Evolutionary conservation across 53 echinoderm and acorn worm species (phyloP).

Genomic region (Echinometra lucunter): DNA sequence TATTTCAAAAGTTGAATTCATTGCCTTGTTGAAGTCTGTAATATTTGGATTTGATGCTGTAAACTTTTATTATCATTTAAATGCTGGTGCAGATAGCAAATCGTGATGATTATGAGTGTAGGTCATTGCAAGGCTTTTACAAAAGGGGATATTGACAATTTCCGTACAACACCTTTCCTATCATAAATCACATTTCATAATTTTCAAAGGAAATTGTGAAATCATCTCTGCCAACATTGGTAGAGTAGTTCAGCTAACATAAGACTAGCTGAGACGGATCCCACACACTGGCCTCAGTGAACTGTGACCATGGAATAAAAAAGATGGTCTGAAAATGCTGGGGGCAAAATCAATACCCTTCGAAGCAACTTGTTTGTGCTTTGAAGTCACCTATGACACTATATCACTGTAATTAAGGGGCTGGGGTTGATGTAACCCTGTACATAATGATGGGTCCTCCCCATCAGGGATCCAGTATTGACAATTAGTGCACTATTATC

Average conservation of each 20-base stretch:
- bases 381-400: background rate
- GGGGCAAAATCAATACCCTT: constrained; percentile 50
- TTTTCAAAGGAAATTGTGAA: constrained; percentile 3
- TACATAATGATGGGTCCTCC: constrained; percentile 23
- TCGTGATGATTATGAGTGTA: background rate
- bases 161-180: background rate
- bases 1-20: background rate
- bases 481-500: background rate
- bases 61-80: no score
- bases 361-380: constrained; percentile 10
- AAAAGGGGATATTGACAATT: constrained; percentile 48
- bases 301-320: constrained; percentile 41
- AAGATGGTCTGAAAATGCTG: background rate
- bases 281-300: background rate
- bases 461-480: constrained; percentile 1
- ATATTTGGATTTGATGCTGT: no score
- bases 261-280: background rate
- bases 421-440: constrained; percentile 3
- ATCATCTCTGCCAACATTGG: background rate
- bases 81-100: background rate
- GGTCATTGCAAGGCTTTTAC: background rate
- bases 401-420: constrained; percentile 14
- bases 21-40: no score
- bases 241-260: background rate
- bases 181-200: constrained; percentile 35